phyloP scores from a whole-genome alignment of 2,888 invertebrate genomes.

The Cylindroiulus punctatus region DNA sequence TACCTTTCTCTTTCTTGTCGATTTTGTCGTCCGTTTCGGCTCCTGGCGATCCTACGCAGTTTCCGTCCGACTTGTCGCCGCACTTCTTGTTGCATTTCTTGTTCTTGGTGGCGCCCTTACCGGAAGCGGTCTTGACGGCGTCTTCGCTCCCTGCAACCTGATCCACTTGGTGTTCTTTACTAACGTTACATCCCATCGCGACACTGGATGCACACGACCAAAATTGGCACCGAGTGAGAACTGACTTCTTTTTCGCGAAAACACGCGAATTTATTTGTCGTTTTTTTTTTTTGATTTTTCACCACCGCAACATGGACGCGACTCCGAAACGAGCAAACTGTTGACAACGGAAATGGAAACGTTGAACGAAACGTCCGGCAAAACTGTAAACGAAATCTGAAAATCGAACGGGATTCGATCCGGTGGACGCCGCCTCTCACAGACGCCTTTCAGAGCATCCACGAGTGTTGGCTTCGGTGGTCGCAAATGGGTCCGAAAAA shows the following conservation, averaged over 20 bases:
- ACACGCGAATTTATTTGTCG: neutral
- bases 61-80: neutral
- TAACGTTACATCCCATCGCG: slow-evolving; percentile 56
- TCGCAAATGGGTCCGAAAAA: too few species aligned
- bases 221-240: neutral
- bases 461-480: too few species aligned
- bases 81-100: slow-evolving; percentile 53
- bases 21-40: slow-evolving; percentile 48
- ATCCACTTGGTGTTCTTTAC: slow-evolving; percentile 54
- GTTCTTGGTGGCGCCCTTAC: neutral
- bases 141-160: slow-evolving; percentile 46
- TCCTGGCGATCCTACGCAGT: neutral
- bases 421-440: too few species aligned
- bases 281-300: neutral
- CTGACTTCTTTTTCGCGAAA: neutral
- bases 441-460: too few species aligned
- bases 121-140: neutral
- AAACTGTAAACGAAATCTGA: too few species aligned
- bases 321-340: slow-evolving; percentile 19
- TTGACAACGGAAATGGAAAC: slow-evolving; percentile 11
- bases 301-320: slow-evolving; percentile 17
- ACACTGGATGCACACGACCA: neutral
- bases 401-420: too few species aligned
- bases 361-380: neutral
- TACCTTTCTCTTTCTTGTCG: slow-evolving; percentile 42